Base-by-base conservation (phyloP, 2,797 vertebrate species). In the Galagoides demidoff region DNA sequence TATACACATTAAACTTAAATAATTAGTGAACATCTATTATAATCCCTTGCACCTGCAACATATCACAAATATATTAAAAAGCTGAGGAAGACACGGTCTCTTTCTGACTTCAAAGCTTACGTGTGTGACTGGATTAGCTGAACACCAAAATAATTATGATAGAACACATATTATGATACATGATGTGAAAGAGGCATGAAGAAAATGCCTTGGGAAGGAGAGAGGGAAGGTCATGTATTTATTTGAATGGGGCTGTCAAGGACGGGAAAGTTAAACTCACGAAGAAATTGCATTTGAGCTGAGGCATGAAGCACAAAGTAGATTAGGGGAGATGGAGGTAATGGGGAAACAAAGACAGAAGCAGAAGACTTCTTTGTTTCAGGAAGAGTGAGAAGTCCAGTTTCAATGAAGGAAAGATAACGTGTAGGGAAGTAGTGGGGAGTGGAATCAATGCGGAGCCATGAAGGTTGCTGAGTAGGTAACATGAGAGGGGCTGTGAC, bases 101-200 rank as follows among this genome's bases (percentile, higher is more conserved):
- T 68, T 4, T 34, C n/a, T 86, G 29, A 43, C 34, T 95, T 89
- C 19, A 77, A 71, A 85, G 20, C 34, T 90, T 81, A n/a, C 5
- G 12, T 22, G 3, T 93, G 68, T 66, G 45, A 64, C 37, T 83
- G n/a, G 17, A 73, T 74, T 73, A 78, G 27, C 68, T 34, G 93
- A 66, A 63, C 29, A n/a, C 31, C n/a, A 61, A 81, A 93, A 85
- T 85, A 91, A 81, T 81, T 63, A 83, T 22, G 59, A 78, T 68
- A 39, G 81, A 90, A 90, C 57, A 3, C 25, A 5, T 43, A 19
- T 57, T 84, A 29, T 81, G 23, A 90, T 25, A 20, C 2, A 81
- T 12, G 16, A 49, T 6, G 29, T 63, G 49, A 89, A 89, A 86
- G 49, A 64, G 11, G 3, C 37, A 66, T 22, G 71, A 88, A 88